Evolutionary conservation across 2,113 vertebrate genomes (phyloP).

Genomic region (Craseonycteris thonglongyai): DNA sequence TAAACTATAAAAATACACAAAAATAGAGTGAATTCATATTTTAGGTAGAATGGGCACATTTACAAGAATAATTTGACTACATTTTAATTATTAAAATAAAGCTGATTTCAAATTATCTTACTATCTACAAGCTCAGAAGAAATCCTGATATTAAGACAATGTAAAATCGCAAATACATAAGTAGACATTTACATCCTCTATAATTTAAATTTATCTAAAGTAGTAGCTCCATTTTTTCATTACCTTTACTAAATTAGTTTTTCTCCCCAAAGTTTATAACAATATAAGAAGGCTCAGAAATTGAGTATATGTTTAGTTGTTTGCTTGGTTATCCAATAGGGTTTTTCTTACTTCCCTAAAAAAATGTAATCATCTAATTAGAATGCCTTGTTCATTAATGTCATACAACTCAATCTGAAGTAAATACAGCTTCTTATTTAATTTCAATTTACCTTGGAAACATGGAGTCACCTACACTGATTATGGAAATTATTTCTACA

Average conservation of each 20-base stretch:
- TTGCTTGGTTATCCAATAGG: background rate
- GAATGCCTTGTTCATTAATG: background rate
- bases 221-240: background rate
- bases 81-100: conserved; percentile 11
- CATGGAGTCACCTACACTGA: background rate
- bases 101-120: conserved; percentile 51
- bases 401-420: background rate
- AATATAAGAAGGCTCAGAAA: background rate
- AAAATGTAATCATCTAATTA: background rate
- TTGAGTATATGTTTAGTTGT: background rate
- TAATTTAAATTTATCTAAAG: background rate
- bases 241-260: background rate
- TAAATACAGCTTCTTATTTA: background rate
- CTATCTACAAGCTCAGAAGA: conserved; percentile 27
- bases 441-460: background rate
- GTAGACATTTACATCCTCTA: background rate
- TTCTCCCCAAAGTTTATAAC: background rate
- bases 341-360: background rate
- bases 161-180: background rate
- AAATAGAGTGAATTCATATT: background rate
- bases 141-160: background rate
- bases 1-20: conserved; percentile 32
- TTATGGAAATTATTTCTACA: background rate
- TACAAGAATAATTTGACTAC: background rate
- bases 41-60: background rate